These are phyloP conservation scores for Saxicola maurus DNA, from an alignment of 2,797 vertebrate genomes.

Conservation along the genomic window DNA sequence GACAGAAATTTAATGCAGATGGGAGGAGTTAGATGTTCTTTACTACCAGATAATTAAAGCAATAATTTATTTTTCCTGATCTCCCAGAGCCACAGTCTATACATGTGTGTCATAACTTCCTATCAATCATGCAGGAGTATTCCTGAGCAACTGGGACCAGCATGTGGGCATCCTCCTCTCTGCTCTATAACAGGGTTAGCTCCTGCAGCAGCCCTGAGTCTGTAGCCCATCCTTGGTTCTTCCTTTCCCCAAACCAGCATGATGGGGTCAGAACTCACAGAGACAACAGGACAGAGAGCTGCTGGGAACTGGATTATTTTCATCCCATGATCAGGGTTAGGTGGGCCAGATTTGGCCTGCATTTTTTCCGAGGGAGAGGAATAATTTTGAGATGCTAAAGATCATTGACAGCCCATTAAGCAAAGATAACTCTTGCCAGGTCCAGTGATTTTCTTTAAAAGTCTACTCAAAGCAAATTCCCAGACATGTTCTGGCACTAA, in stretches of 20 bases:
- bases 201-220: not conserved
- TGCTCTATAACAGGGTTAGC: not conserved
- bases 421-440: not conserved
- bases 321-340: not conserved
- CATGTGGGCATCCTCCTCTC: not conserved
- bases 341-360: not conserved
- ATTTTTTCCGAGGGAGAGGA: not conserved
- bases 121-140: not conserved
- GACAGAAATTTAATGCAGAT: not conserved
- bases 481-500: constrained; percentile 5
- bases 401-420: constrained; percentile 5
- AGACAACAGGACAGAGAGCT: not conserved
- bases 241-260: not conserved
- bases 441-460: not conserved
- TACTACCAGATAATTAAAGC: not conserved
- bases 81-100: not conserved
- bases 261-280: not conserved
- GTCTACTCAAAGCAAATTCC: constrained; percentile 23
- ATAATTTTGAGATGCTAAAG: not conserved
- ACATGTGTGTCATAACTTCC: not conserved
- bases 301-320: not conserved
- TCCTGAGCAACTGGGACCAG: not conserved
- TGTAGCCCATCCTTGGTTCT: not conserved
- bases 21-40: not conserved
- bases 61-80: not conserved